phyloP scores from a whole-genome alignment of 2,888 invertebrate genomes.

The Thecophora atra region DNA sequence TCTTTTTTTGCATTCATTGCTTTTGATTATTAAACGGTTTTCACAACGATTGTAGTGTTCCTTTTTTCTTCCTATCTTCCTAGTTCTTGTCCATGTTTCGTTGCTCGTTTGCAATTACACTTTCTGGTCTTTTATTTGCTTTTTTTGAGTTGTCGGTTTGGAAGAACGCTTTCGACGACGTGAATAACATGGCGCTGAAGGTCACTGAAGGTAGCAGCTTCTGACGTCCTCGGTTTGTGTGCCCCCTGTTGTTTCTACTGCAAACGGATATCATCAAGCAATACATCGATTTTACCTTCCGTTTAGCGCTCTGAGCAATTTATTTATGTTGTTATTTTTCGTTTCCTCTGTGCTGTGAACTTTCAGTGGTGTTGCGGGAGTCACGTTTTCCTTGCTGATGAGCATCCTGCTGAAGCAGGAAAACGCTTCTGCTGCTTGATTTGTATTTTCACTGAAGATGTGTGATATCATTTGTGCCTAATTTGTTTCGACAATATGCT shows the following conservation, averaged over 20 bases:
- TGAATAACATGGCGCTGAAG: conserved; percentile 1
- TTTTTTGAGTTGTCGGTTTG: conserved; percentile 3
- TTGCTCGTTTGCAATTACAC: conserved; percentile 32
- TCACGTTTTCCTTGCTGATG: conserved; percentile 24
- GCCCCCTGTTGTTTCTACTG: neutral
- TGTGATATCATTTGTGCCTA: no score
- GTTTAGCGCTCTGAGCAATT: neutral
- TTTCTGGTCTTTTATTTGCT: conserved; percentile 4
- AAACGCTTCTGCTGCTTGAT: conserved; percentile 1
- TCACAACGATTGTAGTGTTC: neutral
- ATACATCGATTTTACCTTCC: conserved; percentile 30
- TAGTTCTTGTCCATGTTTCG: conserved; percentile 8
- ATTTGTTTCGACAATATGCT: no score
- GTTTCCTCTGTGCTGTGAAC: neutral
- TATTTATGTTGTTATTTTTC: conserved; percentile 8
- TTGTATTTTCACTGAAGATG: neutral
- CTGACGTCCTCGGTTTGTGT: conserved; percentile 1
- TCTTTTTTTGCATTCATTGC: neutral
- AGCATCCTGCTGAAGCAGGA: conserved; percentile 20
- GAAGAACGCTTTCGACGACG: neutral
- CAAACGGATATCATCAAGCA: conserved; percentile 11
- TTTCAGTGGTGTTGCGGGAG: neutral
- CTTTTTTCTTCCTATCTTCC: neutral
- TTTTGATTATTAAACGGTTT: conserved; percentile 4
- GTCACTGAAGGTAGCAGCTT: neutral